Conservation (phyloP, 2,888 invertebrate genomes). For the Brachycybe producta region DNA sequence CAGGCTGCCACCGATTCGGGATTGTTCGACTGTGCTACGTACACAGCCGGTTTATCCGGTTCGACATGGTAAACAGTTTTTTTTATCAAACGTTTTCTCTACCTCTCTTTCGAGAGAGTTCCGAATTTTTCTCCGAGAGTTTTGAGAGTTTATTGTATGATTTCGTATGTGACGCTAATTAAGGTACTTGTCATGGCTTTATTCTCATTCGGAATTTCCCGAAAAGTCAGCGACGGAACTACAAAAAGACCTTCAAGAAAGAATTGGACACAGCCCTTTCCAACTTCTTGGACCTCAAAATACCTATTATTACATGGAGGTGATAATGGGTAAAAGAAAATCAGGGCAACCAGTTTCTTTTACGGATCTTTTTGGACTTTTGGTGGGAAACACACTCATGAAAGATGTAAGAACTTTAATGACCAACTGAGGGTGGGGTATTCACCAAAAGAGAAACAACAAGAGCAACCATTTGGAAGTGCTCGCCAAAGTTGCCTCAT, state of each 20-base stretch:
- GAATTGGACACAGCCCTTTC: constrained; percentile 31
- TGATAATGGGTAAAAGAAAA: constrained; percentile 31
- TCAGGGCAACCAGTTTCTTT: constrained; percentile 37
- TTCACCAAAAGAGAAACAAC: too few relatives aligned
- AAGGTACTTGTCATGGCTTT: constrained; percentile 37
- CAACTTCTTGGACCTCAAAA: constrained; percentile 29
- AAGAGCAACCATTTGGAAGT: too few relatives aligned
- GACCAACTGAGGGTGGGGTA: too few relatives aligned
- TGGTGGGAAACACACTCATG: constrained; percentile 37
- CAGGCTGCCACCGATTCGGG: constrained; percentile 34
- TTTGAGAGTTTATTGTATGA: too few relatives aligned
- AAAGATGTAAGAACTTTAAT: constrained; percentile 29
- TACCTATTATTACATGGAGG: constrained; percentile 29
- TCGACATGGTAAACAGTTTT: constrained; percentile 33
- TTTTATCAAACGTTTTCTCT: neutral
- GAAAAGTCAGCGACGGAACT: constrained; percentile 31
- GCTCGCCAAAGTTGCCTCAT: too few relatives aligned
- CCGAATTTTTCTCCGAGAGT: too few relatives aligned
- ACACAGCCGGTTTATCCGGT: constrained; percentile 36
- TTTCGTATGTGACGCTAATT: too few relatives aligned
- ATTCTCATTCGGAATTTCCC: constrained; percentile 36
- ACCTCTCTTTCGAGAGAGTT: too few relatives aligned
- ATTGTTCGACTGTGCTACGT: constrained; percentile 34
- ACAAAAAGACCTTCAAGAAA: constrained; percentile 31
- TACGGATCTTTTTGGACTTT: constrained; percentile 38